Base-by-base conservation (phyloP, 1,140 invertebrate species). In the Mamestra configurata region DNA sequence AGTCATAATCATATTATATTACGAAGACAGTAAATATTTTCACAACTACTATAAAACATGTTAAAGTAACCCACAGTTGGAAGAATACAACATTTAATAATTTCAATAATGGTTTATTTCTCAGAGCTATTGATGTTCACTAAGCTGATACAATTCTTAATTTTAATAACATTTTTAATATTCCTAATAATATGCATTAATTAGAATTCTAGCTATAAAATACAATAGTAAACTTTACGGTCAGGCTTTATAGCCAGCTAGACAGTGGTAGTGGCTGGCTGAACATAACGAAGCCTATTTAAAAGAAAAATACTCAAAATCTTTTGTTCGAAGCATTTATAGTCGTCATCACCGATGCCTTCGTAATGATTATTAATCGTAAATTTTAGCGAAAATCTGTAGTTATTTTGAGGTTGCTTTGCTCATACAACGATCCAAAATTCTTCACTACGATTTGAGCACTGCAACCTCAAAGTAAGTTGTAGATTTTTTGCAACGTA, bases 61-160 rank as follows among this genome's bases (percentile, higher is more conserved):
- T 61, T 43, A 22, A 49, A 35, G 22, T 43, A 66, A 78, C 55
- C 49, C 15, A 78, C 73, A 57, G 79, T 82, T 79, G 84, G 83
- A 90, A 89, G 79, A 91, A 89, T 92, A 91, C 88, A 92, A 93
- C 92, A 92, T 93, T 92, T 90, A 93, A 93, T 94, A 93, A 93
- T 94, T 94, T 94, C 84, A 91, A 94, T 94, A 94, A 94, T 94
- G 92, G 92, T 92, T 92, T 90, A 89, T 91, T 93, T 92, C 82
- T 88, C 91, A 90, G 91, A 95, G 93, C 93, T 95, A 94, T 95
- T 95, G 93, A 95, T 95, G 92, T 94, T 95, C 85, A 92, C 92
- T 95, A 95, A 95, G 93, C 93, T 92, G 92, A 95, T 94, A 95
- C 93, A 95, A 90, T 94, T 92, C 92, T 94, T 95, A 93, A 88